Evolutionary conservation across 2,888 invertebrate species (phyloP).

Genomic region (Alentia gelatinosa): DNA sequence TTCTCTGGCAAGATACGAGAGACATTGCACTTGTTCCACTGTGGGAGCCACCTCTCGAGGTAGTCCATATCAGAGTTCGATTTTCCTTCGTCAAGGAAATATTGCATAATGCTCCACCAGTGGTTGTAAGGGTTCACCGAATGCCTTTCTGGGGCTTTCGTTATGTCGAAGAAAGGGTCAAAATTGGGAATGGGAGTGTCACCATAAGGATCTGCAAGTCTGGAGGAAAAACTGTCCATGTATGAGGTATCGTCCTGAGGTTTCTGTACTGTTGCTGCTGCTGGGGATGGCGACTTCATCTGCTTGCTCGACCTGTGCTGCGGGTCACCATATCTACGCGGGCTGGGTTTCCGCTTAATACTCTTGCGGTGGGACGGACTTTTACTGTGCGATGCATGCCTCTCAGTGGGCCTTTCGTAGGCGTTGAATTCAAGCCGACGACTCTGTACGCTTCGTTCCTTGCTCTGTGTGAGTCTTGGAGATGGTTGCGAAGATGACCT

Average conservation of each 20-base stretch:
- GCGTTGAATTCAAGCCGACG: no score
- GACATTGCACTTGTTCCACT: neutral
- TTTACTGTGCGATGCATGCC: neutral
- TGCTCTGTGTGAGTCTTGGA: no score
- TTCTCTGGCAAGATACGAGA: constrained; percentile 15
- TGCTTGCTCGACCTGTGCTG: neutral
- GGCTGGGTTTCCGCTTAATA: constrained; percentile 19
- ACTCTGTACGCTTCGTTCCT: no score
- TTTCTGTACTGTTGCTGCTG: constrained; percentile 22
- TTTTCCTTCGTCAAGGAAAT: constrained; percentile 18
- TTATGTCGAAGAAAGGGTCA: neutral
- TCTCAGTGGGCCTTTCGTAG: neutral
- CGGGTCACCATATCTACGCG: neutral
- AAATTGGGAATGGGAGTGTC: constrained; percentile 8
- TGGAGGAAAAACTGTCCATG: neutral
- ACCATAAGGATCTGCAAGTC: neutral
- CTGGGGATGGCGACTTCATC: neutral
- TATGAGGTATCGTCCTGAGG: constrained; percentile 29
- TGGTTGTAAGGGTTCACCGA: neutral
- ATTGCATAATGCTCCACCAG: constrained; percentile 48
- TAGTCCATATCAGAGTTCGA: neutral
- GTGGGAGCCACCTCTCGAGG: neutral
- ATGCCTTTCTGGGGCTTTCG: neutral
- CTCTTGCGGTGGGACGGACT: constrained; percentile 9
- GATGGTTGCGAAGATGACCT: no score